Conservation (phyloP, 2,888 invertebrate genomes). For the Tenthredo scrophulariae region DNA sequence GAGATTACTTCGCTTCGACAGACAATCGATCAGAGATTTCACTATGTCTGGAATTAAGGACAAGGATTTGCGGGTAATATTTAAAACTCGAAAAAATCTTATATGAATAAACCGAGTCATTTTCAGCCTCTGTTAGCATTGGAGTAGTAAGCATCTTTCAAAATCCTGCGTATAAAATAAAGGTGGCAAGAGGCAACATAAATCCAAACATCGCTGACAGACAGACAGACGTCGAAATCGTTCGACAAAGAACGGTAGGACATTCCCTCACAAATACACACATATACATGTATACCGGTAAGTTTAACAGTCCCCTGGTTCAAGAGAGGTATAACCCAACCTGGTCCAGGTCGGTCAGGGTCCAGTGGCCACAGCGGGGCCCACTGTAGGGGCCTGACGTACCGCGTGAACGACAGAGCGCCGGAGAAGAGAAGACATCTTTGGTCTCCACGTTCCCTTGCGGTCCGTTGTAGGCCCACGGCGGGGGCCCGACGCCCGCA, state of each 20-base stretch:
- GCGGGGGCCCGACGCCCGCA: constrained; percentile 65
- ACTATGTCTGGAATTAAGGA: background rate
- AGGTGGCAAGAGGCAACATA: constrained; percentile 21
- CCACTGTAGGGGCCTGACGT: constrained; percentile 38
- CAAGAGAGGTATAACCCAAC: constrained; percentile 29
- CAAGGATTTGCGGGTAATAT: background rate
- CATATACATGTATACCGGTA: background rate
- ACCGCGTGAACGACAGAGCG: constrained; percentile 36
- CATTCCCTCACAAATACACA: constrained; percentile 32
- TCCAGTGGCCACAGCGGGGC: constrained; percentile 53
- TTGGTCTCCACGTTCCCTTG: constrained; percentile 40
- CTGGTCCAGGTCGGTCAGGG: constrained; percentile 45
- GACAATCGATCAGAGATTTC: background rate
- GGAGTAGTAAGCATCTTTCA: background rate
- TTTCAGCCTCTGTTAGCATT: background rate
- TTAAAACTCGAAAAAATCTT: background rate
- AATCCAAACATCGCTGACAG: constrained; percentile 48
- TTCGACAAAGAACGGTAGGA: constrained; percentile 50
- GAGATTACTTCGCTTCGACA: background rate
- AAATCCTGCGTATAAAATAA: background rate
- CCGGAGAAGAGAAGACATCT: constrained; percentile 43
- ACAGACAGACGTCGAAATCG: constrained; percentile 45
- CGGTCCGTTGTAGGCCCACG: constrained; percentile 55
- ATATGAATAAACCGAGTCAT: background rate
- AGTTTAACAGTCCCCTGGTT: background rate